Conservation (phyloP, 2,888 invertebrate genomes). For the Spilosoma lubricipeda region DNA sequence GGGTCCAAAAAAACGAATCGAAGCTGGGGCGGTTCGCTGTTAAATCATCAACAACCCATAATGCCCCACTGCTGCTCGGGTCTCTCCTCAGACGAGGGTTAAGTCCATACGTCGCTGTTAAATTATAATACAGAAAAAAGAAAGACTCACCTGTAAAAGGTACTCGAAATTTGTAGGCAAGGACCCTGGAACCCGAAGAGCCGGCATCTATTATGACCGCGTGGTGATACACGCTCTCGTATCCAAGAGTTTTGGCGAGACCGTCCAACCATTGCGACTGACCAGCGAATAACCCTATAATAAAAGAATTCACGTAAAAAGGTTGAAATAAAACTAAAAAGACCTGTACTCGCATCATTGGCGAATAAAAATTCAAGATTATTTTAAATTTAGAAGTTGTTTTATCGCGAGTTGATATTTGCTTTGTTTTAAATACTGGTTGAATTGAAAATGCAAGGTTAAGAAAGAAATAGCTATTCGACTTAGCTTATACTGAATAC, state of each 20-base stretch:
- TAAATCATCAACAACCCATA: too few relatives aligned
- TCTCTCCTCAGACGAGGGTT: too few relatives aligned
- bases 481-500: neutral
- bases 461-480: neutral
- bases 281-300: constrained; percentile 85
- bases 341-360: constrained; percentile 20
- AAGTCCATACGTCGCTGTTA: too few relatives aligned
- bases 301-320: constrained; percentile 28
- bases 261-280: constrained; percentile 88
- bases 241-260: constrained; percentile 90
- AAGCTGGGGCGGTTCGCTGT: too few relatives aligned
- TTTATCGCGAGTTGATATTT: neutral
- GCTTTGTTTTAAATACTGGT: neutral
- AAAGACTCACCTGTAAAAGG: constrained; percentile 88
- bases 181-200: constrained; percentile 95
- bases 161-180: constrained; percentile 94
- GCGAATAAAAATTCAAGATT: constrained; percentile 17
- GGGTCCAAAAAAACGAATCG: too few relatives aligned
- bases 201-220: constrained; percentile 98
- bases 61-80: too few relatives aligned
- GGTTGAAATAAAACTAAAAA: constrained; percentile 15
- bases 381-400: neutral
- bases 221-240: constrained; percentile 87
- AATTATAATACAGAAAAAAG: neutral
- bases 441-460: neutral